phyloP scores from a whole-genome alignment of 2,797 vertebrate species.

The Megalops cyprinoides region DNA sequence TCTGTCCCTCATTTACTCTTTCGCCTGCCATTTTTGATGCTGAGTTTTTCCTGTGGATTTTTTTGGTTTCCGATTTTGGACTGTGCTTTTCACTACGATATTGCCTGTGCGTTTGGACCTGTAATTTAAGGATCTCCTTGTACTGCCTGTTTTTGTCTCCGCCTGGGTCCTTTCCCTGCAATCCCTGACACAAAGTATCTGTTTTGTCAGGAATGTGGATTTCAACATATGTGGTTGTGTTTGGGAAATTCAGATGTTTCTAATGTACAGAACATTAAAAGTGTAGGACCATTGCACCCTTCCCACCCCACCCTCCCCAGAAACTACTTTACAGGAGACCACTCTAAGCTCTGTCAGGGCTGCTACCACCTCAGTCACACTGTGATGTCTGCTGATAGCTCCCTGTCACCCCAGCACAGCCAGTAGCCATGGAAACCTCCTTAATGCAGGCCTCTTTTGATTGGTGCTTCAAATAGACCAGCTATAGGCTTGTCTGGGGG shows the following conservation, averaged over 20 bases:
- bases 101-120: too few relatives aligned
- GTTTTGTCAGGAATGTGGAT: too few relatives aligned
- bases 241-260: conserved; percentile 28
- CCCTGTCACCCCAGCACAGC: conserved; percentile 57
- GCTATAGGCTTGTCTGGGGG: conserved; percentile 47
- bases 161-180: too few relatives aligned
- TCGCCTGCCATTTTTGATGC: too few relatives aligned
- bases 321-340: conserved; percentile 42
- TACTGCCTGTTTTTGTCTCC: too few relatives aligned
- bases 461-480: conserved; percentile 53
- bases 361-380: conserved; percentile 42
- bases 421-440: conserved; percentile 71
- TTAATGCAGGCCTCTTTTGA: conserved; percentile 63
- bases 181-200: too few relatives aligned
- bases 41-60: too few relatives aligned
- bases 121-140: too few relatives aligned
- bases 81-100: too few relatives aligned
- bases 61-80: too few relatives aligned
- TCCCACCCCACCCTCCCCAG: conserved; percentile 31
- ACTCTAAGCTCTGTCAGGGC: conserved; percentile 36
- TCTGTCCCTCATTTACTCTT: too few relatives aligned
- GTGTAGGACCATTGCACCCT: not conserved
- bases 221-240: conserved; percentile 16
- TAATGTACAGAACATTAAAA: conserved; percentile 41
- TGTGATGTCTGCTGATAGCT: conserved; percentile 39